These are phyloP conservation scores for Hippopotamyrus pictus DNA, from an alignment of 2,797 vertebrate species.

Conservation along the genomic window DNA sequence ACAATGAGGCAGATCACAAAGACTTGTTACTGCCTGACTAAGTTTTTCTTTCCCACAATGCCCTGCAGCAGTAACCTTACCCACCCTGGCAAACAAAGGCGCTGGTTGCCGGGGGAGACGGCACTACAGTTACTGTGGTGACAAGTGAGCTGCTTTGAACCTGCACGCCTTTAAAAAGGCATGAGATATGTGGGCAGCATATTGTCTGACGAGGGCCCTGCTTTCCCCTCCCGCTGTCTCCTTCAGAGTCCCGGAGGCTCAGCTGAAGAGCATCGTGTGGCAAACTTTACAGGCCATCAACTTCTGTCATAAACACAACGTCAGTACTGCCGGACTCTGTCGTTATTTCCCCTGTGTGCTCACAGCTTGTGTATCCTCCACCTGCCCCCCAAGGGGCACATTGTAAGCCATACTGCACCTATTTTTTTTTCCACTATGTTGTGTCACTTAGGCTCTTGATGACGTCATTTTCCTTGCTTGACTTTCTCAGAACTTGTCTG, in stretches of 20 bases:
- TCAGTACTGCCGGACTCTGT: slow-evolving; percentile 39
- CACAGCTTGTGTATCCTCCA: background rate
- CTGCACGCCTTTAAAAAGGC: slow-evolving; percentile 29
- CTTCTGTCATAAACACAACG: slow-evolving; percentile 91
- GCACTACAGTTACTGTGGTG: slow-evolving; percentile 46
- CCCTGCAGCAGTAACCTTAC: slow-evolving; percentile 56
- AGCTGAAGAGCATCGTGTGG: slow-evolving; percentile 89
- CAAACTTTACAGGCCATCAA: slow-evolving; percentile 93
- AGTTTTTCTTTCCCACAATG: slow-evolving; percentile 39
- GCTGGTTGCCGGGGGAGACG: slow-evolving; percentile 47
- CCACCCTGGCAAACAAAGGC: slow-evolving; percentile 57
- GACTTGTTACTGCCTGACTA: slow-evolving; percentile 18
- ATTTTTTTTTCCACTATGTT: background rate
- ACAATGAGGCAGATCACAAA: slow-evolving; percentile 19
- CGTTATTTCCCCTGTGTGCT: background rate
- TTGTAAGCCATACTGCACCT: background rate
- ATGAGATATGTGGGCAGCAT: slow-evolving; percentile 17
- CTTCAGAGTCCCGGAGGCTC: slow-evolving; percentile 76
- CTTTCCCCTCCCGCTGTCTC: slow-evolving; percentile 23
- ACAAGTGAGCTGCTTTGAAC: slow-evolving; percentile 34
- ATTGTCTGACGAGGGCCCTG: slow-evolving; percentile 22
- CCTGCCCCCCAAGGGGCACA: background rate
- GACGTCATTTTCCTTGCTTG: background rate
- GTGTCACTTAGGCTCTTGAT: background rate
- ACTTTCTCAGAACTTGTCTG: background rate